A percentile compares a stretch with the other conserved stretches of the same genome.
These are phyloP conservation scores for Apotomis capreana DNA, from an alignment of 2,888 invertebrate genomes.

Conservation along the genomic window DNA sequence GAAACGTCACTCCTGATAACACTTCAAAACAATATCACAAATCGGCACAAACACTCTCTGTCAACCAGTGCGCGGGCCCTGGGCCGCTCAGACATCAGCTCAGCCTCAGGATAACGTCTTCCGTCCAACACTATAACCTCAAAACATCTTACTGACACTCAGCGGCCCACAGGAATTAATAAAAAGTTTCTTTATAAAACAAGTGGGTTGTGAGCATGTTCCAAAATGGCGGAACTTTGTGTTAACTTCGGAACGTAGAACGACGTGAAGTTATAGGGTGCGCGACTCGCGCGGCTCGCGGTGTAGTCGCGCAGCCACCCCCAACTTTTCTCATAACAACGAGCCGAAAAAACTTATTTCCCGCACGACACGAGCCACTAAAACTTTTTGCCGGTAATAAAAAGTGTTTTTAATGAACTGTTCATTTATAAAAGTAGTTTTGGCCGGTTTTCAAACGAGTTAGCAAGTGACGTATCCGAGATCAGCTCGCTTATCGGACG, in stretches of 20 bases:
- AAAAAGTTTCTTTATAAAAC: conserved; percentile 85
- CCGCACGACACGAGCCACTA: conserved; percentile 53
- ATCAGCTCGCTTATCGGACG: conserved; percentile 63
- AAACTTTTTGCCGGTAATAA: conserved; percentile 56
- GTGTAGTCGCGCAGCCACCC: conserved; percentile 69
- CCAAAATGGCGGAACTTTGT: conserved; percentile 85
- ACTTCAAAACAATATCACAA: conserved; percentile 79
- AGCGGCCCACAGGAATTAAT: conserved; percentile 84
- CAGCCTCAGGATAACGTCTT: conserved; percentile 71
- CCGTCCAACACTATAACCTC: conserved; percentile 79
- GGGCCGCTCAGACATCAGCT: conserved; percentile 61
- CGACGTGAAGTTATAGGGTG: conserved; percentile 83
- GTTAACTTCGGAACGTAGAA: conserved; percentile 84
- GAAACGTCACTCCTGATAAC: conserved; percentile 71
- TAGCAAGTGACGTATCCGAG: conserved; percentile 62
- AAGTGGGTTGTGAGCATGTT: conserved; percentile 85
- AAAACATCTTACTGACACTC: conserved; percentile 84
- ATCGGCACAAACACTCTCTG: conserved; percentile 70
- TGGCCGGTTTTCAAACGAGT: conserved; percentile 56
- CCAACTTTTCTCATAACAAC: conserved; percentile 77
- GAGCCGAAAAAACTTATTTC: conserved; percentile 66
- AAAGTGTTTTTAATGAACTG: conserved; percentile 57
- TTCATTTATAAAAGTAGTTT: conserved; percentile 61
- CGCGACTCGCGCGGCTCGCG: conserved; percentile 70
- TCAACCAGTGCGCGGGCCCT: conserved; percentile 55